A percentile compares a stretch with the other conserved stretches of the same genome.
phyloP scores from a whole-genome alignment of 2,113 vertebrate species.

The Cyphomyrus discorhynchus region DNA sequence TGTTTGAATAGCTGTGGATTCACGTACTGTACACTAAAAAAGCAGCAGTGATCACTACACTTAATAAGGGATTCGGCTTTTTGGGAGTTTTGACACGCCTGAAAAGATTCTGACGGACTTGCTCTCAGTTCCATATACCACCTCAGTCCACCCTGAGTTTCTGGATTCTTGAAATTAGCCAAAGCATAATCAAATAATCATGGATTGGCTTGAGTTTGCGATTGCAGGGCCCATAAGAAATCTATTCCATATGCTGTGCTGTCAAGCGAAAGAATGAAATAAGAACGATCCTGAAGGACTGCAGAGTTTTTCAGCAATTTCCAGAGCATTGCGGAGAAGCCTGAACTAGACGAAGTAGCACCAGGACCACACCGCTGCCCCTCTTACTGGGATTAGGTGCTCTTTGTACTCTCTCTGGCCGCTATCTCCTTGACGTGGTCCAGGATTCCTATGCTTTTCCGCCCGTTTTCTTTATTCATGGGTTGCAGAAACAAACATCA shows the following conservation, averaged over 20 bases:
- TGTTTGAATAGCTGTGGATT: not conserved
- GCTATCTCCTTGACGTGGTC: conserved; percentile 36
- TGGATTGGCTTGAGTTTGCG: conserved; percentile 29
- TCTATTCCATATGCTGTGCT: conserved; percentile 49
- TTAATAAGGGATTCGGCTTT: not conserved
- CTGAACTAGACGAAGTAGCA: conserved; percentile 53
- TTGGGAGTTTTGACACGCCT: not conserved
- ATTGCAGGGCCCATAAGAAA: conserved; percentile 36
- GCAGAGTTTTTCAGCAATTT: conserved; percentile 48
- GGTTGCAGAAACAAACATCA: conserved; percentile 28
- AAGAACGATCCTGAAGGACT: conserved; percentile 39
- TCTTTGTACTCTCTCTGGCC: conserved; percentile 31
- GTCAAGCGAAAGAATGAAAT: conserved; percentile 22
- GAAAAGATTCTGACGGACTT: not conserved
- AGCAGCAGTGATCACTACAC: not conserved
- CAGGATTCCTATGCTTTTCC: conserved; percentile 30
- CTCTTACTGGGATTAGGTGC: conserved; percentile 38
- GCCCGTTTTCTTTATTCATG: conserved; percentile 20
- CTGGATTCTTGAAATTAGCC: conserved; percentile 50
- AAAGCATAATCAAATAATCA: conserved; percentile 36
- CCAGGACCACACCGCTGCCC: conserved; percentile 26
- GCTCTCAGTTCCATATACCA: not conserved
- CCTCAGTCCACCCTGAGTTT: conserved; percentile 27
- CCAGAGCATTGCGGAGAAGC: conserved; percentile 45
- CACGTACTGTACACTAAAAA: not conserved